phyloP scores from a whole-genome alignment of 2,888 invertebrate genomes.

The Epistrophella euchroma region DNA sequence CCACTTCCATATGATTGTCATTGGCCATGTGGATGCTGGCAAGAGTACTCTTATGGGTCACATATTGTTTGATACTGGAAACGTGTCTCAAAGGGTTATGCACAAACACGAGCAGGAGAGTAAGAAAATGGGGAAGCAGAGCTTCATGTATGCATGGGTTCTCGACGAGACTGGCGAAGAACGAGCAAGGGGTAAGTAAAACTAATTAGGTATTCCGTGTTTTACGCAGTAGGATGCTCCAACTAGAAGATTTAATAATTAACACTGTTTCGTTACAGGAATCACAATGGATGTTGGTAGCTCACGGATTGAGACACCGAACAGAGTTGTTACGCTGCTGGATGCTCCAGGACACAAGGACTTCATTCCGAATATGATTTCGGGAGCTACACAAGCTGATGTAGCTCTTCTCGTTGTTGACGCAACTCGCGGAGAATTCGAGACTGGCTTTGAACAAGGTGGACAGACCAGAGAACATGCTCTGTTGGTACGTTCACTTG shows the following conservation, averaged over 20 bases:
- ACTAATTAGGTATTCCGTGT: neutral
- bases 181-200: conserved; percentile 88
- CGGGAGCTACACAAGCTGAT: conserved; percentile 99
- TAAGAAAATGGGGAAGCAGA: conserved; percentile 98
- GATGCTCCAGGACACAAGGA: conserved; percentile 99
- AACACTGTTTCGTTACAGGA: conserved; percentile 81
- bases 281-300: conserved; percentile 99
- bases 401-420: conserved; percentile 98
- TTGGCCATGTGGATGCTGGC: conserved; percentile 93
- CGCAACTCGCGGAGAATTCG: conserved; percentile 98
- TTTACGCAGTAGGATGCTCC: neutral
- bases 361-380: conserved; percentile 99
- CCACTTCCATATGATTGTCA: conserved; percentile 95
- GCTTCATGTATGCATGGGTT: conserved; percentile 99
- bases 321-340: conserved; percentile 90
- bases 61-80: conserved; percentile 93
- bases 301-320: conserved; percentile 94
- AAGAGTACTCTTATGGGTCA: conserved; percentile 93
- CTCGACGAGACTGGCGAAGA: conserved; percentile 99
- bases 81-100: conserved; percentile 93
- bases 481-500: conserved; percentile 93
- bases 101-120: conserved; percentile 99
- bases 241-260: neutral
- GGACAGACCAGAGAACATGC: conserved; percentile 99
- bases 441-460: conserved; percentile 98